Base-by-base conservation (phyloP, 2,888 invertebrate genomes). In the Hypselothyrea guttata region DNA sequence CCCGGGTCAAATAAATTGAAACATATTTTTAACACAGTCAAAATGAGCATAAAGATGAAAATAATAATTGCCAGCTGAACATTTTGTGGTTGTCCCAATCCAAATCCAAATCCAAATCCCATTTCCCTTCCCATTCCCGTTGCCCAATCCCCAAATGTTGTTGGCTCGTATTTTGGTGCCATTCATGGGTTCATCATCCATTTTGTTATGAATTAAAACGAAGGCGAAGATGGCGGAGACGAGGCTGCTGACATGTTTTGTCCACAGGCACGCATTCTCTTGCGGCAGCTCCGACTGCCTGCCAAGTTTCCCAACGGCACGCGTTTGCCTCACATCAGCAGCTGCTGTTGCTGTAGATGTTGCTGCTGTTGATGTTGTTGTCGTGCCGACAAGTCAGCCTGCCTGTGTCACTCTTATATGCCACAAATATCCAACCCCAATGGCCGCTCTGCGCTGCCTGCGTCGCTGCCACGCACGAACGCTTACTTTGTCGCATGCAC, bases 241-340 rank as follows among this genome's bases (percentile, higher is more conserved):
- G 71, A 76, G 71, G 77, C 82, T 86, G 81, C 66, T 86, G 81
- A 81, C 81, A 81, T 86, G 74, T 81, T 81, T 84, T 86, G 84
- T 81, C 81, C 81, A 81, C 81, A 81, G 84, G 81, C 86, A 84
- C 81, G 81, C 81, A 81, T 81, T 77, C 78, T 81, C 71, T 71
- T 74, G 84, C 60, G 84, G 67, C 63, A 38, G 27, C 11, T 9
- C 30, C 13, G 54, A 35, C 22, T 57, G 48, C 9, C 35, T 52
- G 79, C 82, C 81, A 81, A 84, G 53, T 81, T 86, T 86, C 81
- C 86, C 86, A 81, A 86, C 82, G 82, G 86, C 86, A 81, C 84
- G 86, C 81, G 84, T 57, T 35, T 33, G 27, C 16, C 13, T n/a
- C 34, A 11, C 12, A 33, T 40, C 48, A 41, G 42, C 60, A 38